These are phyloP conservation scores for Urophycis tenuis DNA, from an alignment of 2,797 vertebrate genomes.

Conservation along the genomic window DNA sequence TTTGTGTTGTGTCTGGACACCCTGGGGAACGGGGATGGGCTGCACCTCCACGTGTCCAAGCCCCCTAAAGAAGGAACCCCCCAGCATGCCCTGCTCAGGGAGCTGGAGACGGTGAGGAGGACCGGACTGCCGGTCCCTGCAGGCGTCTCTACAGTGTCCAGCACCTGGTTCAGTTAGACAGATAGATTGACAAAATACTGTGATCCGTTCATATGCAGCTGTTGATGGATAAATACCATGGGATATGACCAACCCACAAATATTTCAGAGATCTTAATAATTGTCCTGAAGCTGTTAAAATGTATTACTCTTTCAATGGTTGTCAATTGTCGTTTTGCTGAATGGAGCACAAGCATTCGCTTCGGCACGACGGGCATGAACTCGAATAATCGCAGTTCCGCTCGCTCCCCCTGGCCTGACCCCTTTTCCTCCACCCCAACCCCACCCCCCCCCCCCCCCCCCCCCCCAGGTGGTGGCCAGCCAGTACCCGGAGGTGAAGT, in stretches of 20 bases:
- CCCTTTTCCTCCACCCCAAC: too few relatives aligned
- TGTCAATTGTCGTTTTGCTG: neutral
- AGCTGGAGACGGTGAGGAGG: slow-evolving; percentile 79
- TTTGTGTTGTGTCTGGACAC: slow-evolving; percentile 97
- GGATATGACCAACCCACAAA: neutral
- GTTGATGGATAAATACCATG: neutral
- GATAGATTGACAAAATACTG: neutral
- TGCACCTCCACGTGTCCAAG: slow-evolving; percentile 94
- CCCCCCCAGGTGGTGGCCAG: slow-evolving; percentile 72
- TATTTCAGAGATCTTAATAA: too few relatives aligned
- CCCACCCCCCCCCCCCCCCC: too few relatives aligned
- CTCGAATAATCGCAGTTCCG: too few relatives aligned
- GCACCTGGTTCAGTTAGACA: too few relatives aligned
- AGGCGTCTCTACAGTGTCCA: too few relatives aligned
- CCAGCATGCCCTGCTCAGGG: slow-evolving; percentile 82
- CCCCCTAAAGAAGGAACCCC: slow-evolving; percentile 92
- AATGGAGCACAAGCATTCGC: neutral
- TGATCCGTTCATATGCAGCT: neutral
- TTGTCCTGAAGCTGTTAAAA: neutral
- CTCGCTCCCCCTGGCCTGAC: too few relatives aligned
- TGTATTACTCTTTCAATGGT: neutral
- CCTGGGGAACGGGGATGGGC: slow-evolving; percentile 78
- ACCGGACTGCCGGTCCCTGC: neutral
- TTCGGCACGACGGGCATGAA: too few relatives aligned
- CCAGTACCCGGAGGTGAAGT: slow-evolving; percentile 87